These are phyloP conservation scores for Lasioglossum villosulum DNA, from an alignment of 2,888 invertebrate species.

Conservation along the genomic window DNA sequence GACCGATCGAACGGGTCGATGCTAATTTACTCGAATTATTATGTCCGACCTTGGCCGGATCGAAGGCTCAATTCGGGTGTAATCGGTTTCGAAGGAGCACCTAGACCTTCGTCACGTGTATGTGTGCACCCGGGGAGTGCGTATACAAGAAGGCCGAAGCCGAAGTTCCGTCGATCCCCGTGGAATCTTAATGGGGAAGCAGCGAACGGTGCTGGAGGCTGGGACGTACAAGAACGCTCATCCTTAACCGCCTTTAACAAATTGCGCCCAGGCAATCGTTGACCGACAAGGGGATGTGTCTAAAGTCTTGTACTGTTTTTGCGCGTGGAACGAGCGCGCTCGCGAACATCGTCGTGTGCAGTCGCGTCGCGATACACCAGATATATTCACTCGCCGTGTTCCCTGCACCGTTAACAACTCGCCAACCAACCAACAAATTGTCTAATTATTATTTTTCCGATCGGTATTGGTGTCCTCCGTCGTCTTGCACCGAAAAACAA, in stretches of 20 bases:
- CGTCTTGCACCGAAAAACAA: not conserved
- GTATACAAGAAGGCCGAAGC: constrained; percentile 59
- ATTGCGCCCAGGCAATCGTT: constrained; percentile 71
- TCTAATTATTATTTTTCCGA: not conserved
- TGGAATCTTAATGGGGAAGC: constrained; percentile 72
- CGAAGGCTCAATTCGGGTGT: constrained; percentile 68
- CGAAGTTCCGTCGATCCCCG: constrained; percentile 68
- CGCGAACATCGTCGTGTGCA: constrained; percentile 63
- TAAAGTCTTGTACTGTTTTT: constrained; percentile 67
- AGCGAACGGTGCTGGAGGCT: constrained; percentile 52
- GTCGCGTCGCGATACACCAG: constrained; percentile 28
- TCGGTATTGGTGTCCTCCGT: not conserved
- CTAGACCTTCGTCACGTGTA: constrained; percentile 53
- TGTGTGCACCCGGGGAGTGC: constrained; percentile 34
- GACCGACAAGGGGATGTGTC: constrained; percentile 67
- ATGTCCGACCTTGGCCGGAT: constrained; percentile 67
- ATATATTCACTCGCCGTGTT: constrained; percentile 11
- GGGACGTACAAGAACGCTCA: constrained; percentile 72
- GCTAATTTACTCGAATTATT: constrained; percentile 70
- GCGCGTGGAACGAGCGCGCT: constrained; percentile 33
- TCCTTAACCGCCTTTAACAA: constrained; percentile 75
- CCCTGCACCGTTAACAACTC: not conserved
- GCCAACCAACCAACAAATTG: constrained; percentile 26
- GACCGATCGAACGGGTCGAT: constrained; percentile 50
- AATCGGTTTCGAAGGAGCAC: constrained; percentile 67